Conservation (phyloP, 2,888 invertebrate species). For the Itoplectis maculator region DNA sequence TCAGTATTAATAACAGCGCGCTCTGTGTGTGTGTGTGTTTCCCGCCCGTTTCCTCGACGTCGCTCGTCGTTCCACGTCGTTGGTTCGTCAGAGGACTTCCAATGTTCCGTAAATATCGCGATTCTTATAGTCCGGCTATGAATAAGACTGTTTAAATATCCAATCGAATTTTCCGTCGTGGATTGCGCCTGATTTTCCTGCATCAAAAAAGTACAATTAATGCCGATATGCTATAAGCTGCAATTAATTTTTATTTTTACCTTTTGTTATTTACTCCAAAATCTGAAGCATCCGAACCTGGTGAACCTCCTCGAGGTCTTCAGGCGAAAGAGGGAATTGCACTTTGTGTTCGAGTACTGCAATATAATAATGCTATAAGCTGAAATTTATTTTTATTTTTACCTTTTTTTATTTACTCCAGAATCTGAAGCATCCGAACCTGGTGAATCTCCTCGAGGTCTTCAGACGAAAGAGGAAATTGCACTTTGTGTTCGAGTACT, state of each 20-base stretch:
- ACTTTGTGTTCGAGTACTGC: constrained; percentile 99
- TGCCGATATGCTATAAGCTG: no score
- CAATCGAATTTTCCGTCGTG: not conserved
- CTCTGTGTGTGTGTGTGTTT: no score
- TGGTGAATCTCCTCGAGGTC: no score
- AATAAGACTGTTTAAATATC: constrained; percentile 16
- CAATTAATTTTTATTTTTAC: constrained; percentile 60
- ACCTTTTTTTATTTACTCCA: constrained; percentile 30
- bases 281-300: constrained; percentile 98
- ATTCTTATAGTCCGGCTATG: constrained; percentile 19
- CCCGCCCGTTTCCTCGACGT: not conserved
- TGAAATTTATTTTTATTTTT: constrained; percentile 33
- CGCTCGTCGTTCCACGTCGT: not conserved
- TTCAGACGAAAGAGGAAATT: no score
- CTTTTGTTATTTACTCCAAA: constrained; percentile 87
- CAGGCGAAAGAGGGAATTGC: constrained; percentile 96
- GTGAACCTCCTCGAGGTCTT: constrained; percentile 99
- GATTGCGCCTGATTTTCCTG: not conserved
- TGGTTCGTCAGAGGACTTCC: not conserved
- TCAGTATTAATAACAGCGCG: constrained; percentile 41
- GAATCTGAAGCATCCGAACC: no score
- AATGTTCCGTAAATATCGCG: not conserved
- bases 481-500: no score
- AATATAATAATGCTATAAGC: no score
- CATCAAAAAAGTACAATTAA: not conserved